Base-by-base conservation (phyloP, 2,888 invertebrate species). In the Pseudeuparius sepicola region DNA sequence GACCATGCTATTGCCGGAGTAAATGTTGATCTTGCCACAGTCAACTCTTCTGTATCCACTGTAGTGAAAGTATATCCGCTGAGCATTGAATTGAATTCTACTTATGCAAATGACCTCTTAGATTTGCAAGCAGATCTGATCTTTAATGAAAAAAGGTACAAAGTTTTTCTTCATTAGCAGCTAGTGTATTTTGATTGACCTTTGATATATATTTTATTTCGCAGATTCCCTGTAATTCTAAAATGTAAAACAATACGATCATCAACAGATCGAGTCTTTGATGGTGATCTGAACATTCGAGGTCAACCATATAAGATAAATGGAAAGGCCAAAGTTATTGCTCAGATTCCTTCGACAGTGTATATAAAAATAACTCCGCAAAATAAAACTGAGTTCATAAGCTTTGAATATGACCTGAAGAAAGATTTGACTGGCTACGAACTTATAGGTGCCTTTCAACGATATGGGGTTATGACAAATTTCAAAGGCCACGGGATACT, bases 401-500 rank as follows among this genome's bases (percentile, higher is more conserved):
- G 46, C 42, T 48, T 61, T 43, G 48, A 54, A 43, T 56, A 39
- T 57, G 63, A 53, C 59, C 60, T 48, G 53, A 55, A 40, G 49
- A 63, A 52, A 36, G 44, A 45, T 35, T 37, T 50, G 31, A 44
- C 49, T 31, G 51, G 53, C 40, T 56, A 57, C 44, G 49, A 49
- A 38, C 43, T 60, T 45, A 41, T 44, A 35, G 51, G 55, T 25
- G 48, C 45, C 27, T 31, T 59, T 40, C 45, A 59, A 33, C 63
- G 65, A 50, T 59, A 61, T 40, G 59, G 63, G 11, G 62, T 60
- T 44, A 65, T 62, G 56, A 63, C 63, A 33, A 61, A 61, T 47
- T 50, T 60, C 37, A 49, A 53, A 38, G 57, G 55, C 10, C 60
- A 63, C 14, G 62, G 64, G 39, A 57, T 57, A 12, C 42, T 59